A percentile compares a stretch with the other conserved stretches of the same genome.
Conservation (phyloP, 2,797 vertebrate species). For the Channa striata region DNA sequence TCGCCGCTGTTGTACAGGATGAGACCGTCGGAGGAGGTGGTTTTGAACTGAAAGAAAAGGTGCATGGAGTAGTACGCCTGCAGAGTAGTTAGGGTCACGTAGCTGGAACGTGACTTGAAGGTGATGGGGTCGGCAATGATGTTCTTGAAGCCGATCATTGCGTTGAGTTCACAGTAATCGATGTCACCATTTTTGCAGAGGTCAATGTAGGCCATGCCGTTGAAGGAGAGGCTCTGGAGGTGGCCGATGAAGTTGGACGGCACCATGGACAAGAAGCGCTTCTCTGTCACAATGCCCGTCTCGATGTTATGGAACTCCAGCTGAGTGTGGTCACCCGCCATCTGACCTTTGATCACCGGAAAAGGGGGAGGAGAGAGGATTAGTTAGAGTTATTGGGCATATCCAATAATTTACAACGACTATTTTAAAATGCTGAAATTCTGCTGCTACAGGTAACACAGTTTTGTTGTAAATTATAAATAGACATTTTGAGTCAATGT, state of each 20-base stretch:
- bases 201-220: conserved; percentile 99
- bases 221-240: conserved; percentile 96
- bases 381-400: conserved; percentile 40
- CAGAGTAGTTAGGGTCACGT: conserved; percentile 92
- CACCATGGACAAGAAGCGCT: conserved; percentile 91
- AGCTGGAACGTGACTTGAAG: conserved; percentile 98
- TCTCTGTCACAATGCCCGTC: conserved; percentile 98
- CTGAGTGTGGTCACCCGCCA: conserved; percentile 97
- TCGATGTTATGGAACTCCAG: conserved; percentile 99
- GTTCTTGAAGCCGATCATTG: conserved; percentile 97
- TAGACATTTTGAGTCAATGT: no score
- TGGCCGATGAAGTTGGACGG: conserved; percentile 99
- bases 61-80: conserved; percentile 99
- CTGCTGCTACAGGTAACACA: no score
- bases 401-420: background rate
- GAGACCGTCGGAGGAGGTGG: conserved; percentile 95
- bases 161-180: conserved; percentile 98
- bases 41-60: conserved; percentile 99
- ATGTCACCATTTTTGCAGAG: conserved; percentile 99
- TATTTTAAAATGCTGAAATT: no score
- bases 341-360: conserved; percentile 89
- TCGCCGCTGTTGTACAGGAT: conserved; percentile 98
- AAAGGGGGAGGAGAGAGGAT: conserved; percentile 21
- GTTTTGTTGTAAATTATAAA: no score
- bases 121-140: conserved; percentile 98